Evolutionary conservation across 2,888 invertebrate genomes (phyloP).

Genomic region (Ornithoptera alexandrae): DNA sequence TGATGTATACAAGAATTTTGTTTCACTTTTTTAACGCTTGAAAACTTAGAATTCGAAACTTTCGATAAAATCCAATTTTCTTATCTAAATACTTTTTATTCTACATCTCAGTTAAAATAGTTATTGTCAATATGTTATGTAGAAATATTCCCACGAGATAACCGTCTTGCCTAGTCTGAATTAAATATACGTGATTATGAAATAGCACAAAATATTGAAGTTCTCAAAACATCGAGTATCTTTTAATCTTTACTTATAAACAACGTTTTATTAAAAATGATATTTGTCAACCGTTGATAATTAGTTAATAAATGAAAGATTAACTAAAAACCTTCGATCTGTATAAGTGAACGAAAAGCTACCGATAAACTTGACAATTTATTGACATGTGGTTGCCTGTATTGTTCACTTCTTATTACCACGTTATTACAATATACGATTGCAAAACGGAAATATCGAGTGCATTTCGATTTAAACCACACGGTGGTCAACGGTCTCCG

Average conservation of each 20-base stretch:
- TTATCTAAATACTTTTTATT: too few relatives aligned
- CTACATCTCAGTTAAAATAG: too few relatives aligned
- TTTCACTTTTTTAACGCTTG: too few relatives aligned
- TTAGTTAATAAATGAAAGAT: slow-evolving; percentile 24
- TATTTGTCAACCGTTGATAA: slow-evolving; percentile 10
- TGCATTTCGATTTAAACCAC: slow-evolving; percentile 60
- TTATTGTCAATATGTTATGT: too few relatives aligned
- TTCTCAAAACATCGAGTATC: background rate
- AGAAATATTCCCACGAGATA: too few relatives aligned
- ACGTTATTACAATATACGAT: slow-evolving; percentile 46
- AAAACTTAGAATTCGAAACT: too few relatives aligned
- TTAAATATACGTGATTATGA: too few relatives aligned
- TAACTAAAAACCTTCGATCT: slow-evolving; percentile 15
- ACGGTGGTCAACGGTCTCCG: slow-evolving; percentile 50
- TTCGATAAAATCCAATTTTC: too few relatives aligned
- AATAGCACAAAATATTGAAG: background rate
- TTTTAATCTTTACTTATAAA: too few relatives aligned
- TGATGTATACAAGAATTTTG: too few relatives aligned
- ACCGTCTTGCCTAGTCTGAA: too few relatives aligned
- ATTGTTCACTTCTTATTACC: slow-evolving; percentile 38
- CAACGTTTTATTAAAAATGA: background rate
- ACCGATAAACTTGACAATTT: slow-evolving; percentile 28
- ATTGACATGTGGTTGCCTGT: slow-evolving; percentile 44
- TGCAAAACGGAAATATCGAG: slow-evolving; percentile 62
- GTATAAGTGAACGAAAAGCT: slow-evolving; percentile 10